Percentiles rank a stretch among this genome's conserved stretches.
phyloP scores from a whole-genome alignment of 2,888 invertebrate genomes.

The Strigamia crassipes region DNA sequence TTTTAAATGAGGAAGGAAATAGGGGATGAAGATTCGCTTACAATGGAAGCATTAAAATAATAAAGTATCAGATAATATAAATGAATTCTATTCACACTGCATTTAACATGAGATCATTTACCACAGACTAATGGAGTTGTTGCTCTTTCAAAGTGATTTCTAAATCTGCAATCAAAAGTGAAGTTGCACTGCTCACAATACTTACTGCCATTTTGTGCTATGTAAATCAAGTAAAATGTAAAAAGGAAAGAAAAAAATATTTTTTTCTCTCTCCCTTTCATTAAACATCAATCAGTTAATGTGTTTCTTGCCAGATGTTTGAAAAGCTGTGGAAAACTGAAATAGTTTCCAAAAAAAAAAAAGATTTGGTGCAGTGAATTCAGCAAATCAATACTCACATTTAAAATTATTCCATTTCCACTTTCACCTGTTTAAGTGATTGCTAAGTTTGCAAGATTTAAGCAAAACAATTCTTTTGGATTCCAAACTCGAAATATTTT shows the following conservation, averaged over 20 bases:
- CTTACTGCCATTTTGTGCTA: neutral
- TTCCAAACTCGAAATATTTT: no score
- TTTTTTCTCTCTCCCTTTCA: neutral
- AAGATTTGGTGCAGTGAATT: neutral
- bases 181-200: neutral
- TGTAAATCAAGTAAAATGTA: neutral
- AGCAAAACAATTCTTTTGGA: no score
- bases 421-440: no score
- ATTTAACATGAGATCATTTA: neutral
- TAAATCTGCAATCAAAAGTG: neutral
- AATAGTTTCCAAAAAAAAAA: neutral
- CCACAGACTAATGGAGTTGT: neutral
- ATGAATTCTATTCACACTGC: neutral
- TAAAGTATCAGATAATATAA: neutral
- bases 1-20: neutral
- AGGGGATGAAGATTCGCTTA: neutral
- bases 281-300: conserved; percentile 8
- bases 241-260: neutral
- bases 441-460: no score
- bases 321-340: neutral
- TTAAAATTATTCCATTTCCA: neutral
- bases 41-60: neutral
- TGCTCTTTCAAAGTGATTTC: neutral
- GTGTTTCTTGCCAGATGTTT: conserved; percentile 3
- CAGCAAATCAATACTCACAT: neutral